Evolutionary conservation across 2,888 invertebrate species (phyloP).

Genomic region (Lordiphosa andalusiaca): DNA sequence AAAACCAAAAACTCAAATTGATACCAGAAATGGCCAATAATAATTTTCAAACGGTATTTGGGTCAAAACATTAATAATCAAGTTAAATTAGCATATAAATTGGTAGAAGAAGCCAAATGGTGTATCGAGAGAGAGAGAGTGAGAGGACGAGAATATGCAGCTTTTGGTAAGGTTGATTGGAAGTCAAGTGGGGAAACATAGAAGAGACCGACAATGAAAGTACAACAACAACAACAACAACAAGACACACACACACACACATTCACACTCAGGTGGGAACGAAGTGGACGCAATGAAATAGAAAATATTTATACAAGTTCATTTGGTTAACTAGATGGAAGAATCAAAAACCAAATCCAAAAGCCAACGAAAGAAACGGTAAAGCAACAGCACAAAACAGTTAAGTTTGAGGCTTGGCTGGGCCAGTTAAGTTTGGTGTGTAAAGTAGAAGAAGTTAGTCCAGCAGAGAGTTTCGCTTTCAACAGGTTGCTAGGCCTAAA

Average conservation of each 20-base stretch:
- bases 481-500: constrained; percentile 74
- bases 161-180: constrained; percentile 32
- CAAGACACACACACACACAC: too few species aligned
- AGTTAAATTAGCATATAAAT: constrained; percentile 74
- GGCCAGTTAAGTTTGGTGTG: not conserved
- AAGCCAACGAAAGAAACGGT: constrained; percentile 53
- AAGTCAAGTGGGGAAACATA: constrained; percentile 36
- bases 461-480: constrained; percentile 77
- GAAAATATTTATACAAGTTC: constrained; percentile 30
- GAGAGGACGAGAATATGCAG: constrained; percentile 3
- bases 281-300: constrained; percentile 46
- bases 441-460: constrained; percentile 21
- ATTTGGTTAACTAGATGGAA: constrained; percentile 47
- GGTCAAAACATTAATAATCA: constrained; percentile 78
- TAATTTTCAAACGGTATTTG: constrained; percentile 76
- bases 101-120: constrained; percentile 47
- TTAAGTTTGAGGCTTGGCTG: constrained; percentile 70
- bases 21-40: constrained; percentile 68
- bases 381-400: constrained; percentile 66
- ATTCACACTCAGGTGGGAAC: constrained; percentile 31
- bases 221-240: constrained; percentile 25
- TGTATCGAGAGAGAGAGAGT: constrained; percentile 34
- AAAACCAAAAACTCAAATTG: constrained; percentile 38
- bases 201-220: constrained; percentile 41
- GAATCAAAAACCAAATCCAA: constrained; percentile 26